Percentiles rank a stretch among this genome's conserved stretches.
Conservation (phyloP, 92 coral and sea anemone genomes). For the Paramuricea clavata region DNA sequence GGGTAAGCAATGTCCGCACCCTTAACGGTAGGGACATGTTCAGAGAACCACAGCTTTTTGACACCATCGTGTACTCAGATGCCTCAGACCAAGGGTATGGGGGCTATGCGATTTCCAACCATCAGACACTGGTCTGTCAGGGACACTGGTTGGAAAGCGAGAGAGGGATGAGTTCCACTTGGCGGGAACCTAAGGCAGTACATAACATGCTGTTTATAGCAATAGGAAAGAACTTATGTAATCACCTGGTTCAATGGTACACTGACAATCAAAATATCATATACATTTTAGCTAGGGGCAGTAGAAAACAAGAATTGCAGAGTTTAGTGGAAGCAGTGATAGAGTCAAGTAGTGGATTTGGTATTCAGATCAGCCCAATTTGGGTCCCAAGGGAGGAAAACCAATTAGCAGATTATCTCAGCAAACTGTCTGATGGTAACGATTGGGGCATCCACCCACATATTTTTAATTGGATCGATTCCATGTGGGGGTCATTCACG, state of each 20-base stretch:
- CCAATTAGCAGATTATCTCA: conserved; percentile 67
- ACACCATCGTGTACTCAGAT: conserved; percentile 62
- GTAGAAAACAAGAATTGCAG: conserved; percentile 26
- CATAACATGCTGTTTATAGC: conserved; percentile 42
- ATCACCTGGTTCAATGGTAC: conserved; percentile 52
- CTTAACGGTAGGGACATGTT: conserved; percentile 58
- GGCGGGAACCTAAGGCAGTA: conserved; percentile 44
- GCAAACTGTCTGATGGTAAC: conserved; percentile 60
- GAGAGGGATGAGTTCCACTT: conserved; percentile 46
- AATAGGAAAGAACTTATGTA: conserved; percentile 43
- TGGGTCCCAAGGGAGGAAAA: conserved; percentile 66
- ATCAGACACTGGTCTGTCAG: no score
- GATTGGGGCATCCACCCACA: conserved; percentile 65
- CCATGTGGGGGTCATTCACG: conserved; percentile 60
- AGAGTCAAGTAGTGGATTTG: background rate
- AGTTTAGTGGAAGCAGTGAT: conserved; percentile 34
- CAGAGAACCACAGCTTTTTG: conserved; percentile 46
- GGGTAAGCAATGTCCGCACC: conserved; percentile 19
- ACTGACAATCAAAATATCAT: conserved; percentile 51
- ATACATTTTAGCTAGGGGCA: conserved; percentile 44
- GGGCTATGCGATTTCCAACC: conserved; percentile 53
- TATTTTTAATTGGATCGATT: conserved; percentile 50
- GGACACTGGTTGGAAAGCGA: conserved; percentile 59
- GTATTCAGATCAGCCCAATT: conserved; percentile 39
- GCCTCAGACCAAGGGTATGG: conserved; percentile 65